A percentile compares a stretch with the other conserved stretches of the same genome.
Evolutionary conservation across 2,888 invertebrate species (phyloP).

Genomic region (Macaria notata): DNA sequence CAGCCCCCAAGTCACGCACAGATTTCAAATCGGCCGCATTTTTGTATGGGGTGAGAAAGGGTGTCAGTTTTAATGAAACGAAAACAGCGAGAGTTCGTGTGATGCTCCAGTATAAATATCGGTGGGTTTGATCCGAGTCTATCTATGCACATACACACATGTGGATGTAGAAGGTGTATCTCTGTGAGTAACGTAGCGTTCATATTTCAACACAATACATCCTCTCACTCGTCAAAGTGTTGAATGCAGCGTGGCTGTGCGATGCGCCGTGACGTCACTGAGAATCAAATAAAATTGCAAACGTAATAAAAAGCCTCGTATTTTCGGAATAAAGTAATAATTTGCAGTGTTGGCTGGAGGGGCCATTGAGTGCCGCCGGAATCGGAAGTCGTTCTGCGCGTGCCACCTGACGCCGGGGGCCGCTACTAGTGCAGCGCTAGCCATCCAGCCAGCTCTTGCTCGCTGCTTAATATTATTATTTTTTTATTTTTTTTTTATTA

Average conservation of each 20-base stretch:
- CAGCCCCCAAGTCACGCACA: not conserved
- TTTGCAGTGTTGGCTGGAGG: constrained; percentile 39
- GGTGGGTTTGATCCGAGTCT: not conserved
- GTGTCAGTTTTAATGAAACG: constrained; percentile 29
- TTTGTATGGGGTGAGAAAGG: constrained; percentile 34
- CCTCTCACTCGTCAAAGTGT: no score
- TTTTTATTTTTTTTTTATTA: no score
- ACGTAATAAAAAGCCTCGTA: constrained; percentile 50
- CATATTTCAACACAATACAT: no score
- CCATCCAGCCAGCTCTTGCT: no score
- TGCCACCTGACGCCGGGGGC: constrained; percentile 30
- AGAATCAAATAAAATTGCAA: constrained; percentile 35
- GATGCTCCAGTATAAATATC: not conserved
- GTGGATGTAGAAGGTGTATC: no score
- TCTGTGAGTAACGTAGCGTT: no score
- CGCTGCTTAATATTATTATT: no score
- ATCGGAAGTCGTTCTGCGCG: constrained; percentile 67
- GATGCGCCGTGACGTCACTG: constrained; percentile 12
- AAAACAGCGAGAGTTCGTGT: constrained; percentile 23
- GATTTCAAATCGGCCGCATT: constrained; percentile 24
- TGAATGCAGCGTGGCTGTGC: not conserved
- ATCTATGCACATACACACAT: no score
- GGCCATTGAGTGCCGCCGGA: constrained; percentile 39
- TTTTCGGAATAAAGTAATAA: constrained; percentile 49
- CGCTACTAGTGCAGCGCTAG: constrained; percentile 17